Evolutionary conservation across 1,140 invertebrate genomes (phyloP).

Genomic region (Drosophila pseudoananassae): DNA sequence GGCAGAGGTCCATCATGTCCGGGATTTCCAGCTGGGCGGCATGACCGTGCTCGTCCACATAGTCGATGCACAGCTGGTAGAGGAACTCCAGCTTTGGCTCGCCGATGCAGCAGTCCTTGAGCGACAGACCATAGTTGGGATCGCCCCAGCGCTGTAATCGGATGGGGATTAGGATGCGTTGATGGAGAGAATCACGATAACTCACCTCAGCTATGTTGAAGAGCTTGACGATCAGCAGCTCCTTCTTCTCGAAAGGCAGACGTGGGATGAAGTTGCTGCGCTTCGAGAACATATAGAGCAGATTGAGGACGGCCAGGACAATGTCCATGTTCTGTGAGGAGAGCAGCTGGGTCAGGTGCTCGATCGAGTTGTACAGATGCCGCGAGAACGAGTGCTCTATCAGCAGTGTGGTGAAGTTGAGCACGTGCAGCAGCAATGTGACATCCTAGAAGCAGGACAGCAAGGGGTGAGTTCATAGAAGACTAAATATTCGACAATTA

Average conservation of each 20-base stretch:
- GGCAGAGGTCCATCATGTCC: constrained; percentile 80
- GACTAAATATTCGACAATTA: neutral
- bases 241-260: constrained; percentile 90
- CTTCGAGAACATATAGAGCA: constrained; percentile 97
- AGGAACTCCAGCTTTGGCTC: constrained; percentile 78
- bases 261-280: constrained; percentile 95
- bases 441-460: constrained; percentile 86
- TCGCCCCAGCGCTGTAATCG: constrained; percentile 69
- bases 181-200: no score
- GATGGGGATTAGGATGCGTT: no score
- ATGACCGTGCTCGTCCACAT: constrained; percentile 78
- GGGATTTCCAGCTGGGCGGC: constrained; percentile 76
- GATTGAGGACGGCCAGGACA: constrained; percentile 93
- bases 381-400: constrained; percentile 96
- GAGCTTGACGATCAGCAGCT: constrained; percentile 90
- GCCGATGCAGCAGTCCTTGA: constrained; percentile 78
- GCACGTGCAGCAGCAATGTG: constrained; percentile 90
- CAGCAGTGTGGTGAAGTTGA: constrained; percentile 93
- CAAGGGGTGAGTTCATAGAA: neutral
- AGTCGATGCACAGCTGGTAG: constrained; percentile 78
- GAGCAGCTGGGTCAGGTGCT: constrained; percentile 92
- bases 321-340: constrained; percentile 94
- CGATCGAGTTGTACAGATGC: constrained; percentile 96
- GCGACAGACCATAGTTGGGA: constrained; percentile 75
- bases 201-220: constrained; percentile 92